Conservation (phyloP, 1,140 invertebrate species). For the Diabrotica undecimpunctata region DNA sequence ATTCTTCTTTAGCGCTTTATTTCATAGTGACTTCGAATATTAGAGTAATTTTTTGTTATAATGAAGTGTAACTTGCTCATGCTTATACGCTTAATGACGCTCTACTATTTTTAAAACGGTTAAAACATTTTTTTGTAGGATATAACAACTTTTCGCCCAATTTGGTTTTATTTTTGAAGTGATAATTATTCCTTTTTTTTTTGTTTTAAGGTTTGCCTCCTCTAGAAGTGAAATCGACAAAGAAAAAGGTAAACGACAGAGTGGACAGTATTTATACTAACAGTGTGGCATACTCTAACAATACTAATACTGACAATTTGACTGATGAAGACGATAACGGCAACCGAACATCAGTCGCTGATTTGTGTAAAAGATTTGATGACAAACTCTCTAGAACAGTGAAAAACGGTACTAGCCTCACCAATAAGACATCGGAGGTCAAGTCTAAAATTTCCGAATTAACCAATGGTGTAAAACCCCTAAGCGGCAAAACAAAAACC, state of each 20-base stretch:
- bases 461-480: constrained; percentile 4
- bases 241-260: constrained; percentile 45
- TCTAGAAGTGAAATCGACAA: constrained; percentile 42
- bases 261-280: constrained; percentile 18
- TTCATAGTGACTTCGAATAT: too few relatives aligned
- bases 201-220: constrained; percentile 37
- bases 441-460: constrained; percentile 28
- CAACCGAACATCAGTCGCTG: constrained; percentile 54
- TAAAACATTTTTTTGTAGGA: neutral
- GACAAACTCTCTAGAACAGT: constrained; percentile 33
- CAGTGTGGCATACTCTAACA: constrained; percentile 26
- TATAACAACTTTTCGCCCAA: too few relatives aligned
- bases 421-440: constrained; percentile 26
- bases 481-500: constrained; percentile 9
- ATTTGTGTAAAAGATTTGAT: constrained; percentile 55
- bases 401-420: constrained; percentile 10
- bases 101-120: too few relatives aligned
- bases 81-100: too few relatives aligned
- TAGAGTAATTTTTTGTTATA: too few relatives aligned
- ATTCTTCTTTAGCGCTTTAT: too few relatives aligned
- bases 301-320: constrained; percentile 35
- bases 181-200: neutral
- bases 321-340: constrained; percentile 53
- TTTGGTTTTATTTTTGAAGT: too few relatives aligned
- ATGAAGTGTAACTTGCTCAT: too few relatives aligned